phyloP scores from a whole-genome alignment of 1,140 invertebrate genomes.

The Olivierus martensii region DNA sequence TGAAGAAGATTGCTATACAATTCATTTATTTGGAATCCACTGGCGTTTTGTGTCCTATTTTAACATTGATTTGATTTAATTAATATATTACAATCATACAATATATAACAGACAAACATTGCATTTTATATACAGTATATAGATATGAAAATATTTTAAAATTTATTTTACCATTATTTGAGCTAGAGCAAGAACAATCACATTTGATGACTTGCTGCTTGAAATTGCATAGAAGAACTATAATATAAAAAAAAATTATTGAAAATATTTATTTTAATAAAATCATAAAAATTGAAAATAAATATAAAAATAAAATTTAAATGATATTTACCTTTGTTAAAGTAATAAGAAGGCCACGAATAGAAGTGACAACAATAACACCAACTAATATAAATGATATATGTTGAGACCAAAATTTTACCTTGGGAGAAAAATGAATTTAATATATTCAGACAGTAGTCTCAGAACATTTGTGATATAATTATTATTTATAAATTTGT shows the following conservation, averaged over 20 bases:
- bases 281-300: background rate
- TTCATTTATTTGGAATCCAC: too few species aligned
- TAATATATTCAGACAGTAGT: too few species aligned
- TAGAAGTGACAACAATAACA: conserved; percentile 96
- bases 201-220: conserved; percentile 97
- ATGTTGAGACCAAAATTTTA: conserved; percentile 96
- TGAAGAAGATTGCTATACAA: too few species aligned
- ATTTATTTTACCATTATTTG: conserved; percentile 80
- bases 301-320: background rate
- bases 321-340: conserved; percentile 71
- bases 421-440: too few species aligned
- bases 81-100: too few species aligned
- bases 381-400: conserved; percentile 95
- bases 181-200: conserved; percentile 90
- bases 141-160: too few species aligned
- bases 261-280: background rate
- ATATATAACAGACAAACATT: too few species aligned
- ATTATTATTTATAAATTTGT: too few species aligned
- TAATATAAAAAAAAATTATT: background rate
- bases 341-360: conserved; percentile 86
- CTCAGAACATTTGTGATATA: too few species aligned
- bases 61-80: too few species aligned
- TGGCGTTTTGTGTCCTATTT: too few species aligned
- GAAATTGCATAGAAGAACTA: conserved; percentile 99
- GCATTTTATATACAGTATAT: too few species aligned